Percentiles rank a stretch among this genome's conserved stretches.
Conservation (phyloP, 2,888 invertebrate species). For the Hylaea fasciaria region DNA sequence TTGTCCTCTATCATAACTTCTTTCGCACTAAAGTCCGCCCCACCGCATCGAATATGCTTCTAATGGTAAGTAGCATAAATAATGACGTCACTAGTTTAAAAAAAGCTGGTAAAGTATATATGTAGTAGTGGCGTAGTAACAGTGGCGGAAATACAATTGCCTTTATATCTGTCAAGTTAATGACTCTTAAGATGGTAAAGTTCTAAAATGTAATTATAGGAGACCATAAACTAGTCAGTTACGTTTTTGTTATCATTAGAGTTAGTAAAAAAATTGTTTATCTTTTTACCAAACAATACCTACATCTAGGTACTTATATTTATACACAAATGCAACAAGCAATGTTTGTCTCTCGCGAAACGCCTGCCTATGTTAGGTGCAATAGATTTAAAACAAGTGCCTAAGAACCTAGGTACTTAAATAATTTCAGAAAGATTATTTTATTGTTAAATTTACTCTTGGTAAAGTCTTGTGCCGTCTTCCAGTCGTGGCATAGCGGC, state of each 20-base stretch:
- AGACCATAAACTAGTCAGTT: neutral
- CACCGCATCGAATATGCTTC: conserved; percentile 91
- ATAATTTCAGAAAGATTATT: no score
- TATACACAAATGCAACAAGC: neutral
- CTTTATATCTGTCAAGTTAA: neutral
- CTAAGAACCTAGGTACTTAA: no score
- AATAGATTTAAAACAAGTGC: no score
- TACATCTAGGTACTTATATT: no score
- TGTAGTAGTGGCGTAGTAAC: no score
- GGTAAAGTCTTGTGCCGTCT: conserved; percentile 20
- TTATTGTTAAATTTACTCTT: no score
- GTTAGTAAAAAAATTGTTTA: conserved; percentile 1
- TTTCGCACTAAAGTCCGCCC: conserved; percentile 90
- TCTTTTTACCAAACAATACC: neutral
- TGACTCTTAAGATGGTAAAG: neutral
- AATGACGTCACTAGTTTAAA: neutral
- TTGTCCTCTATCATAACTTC: conserved; percentile 90
- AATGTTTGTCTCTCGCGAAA: no score
- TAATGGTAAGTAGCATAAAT: conserved; percentile 86
- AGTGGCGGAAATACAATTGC: no score
- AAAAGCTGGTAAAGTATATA: no score
- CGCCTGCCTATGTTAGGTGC: no score
- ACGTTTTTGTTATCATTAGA: neutral
- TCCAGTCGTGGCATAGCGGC: conserved; percentile 89
- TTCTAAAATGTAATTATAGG: no score